phyloP scores from a whole-genome alignment of 2,113 vertebrate genomes.

The Psettodes erumei region DNA sequence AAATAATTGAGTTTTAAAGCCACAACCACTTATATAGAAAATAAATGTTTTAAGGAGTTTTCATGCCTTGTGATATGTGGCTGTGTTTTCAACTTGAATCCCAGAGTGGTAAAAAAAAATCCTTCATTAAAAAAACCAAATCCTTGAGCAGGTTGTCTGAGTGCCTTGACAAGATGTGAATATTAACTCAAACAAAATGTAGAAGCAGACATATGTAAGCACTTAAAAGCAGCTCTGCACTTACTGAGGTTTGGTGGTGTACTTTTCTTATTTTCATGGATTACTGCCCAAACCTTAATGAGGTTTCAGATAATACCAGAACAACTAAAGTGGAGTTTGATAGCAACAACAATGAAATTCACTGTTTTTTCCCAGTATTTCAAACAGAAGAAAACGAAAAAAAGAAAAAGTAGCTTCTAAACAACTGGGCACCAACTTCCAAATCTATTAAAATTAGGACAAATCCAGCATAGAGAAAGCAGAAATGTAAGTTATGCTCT shows the following conservation, averaged over 20 bases:
- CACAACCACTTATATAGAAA: constrained; percentile 1
- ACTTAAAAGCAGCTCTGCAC: constrained; percentile 47
- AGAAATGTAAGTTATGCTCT: not conserved
- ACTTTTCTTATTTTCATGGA: constrained; percentile 12
- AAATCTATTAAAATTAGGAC: not conserved
- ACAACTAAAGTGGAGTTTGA: not conserved
- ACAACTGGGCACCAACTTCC: not conserved
- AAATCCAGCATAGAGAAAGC: constrained; percentile 8
- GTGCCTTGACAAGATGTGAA: not conserved
- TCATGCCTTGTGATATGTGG: not conserved
- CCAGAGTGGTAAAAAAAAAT: not conserved
- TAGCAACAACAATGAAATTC: not conserved
- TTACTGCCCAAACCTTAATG: constrained; percentile 13
- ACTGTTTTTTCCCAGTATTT: not conserved
- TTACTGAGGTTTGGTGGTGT: constrained; percentile 6
- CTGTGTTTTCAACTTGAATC: not conserved
- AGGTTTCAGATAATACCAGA: constrained; percentile 30
- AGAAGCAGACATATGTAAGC: constrained; percentile 18
- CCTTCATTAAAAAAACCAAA: not conserved
- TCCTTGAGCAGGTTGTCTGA: not conserved
- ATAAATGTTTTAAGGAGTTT: not conserved
- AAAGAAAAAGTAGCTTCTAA: not conserved
- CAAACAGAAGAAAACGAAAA: no score
- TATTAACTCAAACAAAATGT: constrained; percentile 25
- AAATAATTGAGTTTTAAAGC: constrained; percentile 48